Evolutionary conservation across 2,888 invertebrate species (phyloP).

Genomic region (Galerucella pusilla): DNA sequence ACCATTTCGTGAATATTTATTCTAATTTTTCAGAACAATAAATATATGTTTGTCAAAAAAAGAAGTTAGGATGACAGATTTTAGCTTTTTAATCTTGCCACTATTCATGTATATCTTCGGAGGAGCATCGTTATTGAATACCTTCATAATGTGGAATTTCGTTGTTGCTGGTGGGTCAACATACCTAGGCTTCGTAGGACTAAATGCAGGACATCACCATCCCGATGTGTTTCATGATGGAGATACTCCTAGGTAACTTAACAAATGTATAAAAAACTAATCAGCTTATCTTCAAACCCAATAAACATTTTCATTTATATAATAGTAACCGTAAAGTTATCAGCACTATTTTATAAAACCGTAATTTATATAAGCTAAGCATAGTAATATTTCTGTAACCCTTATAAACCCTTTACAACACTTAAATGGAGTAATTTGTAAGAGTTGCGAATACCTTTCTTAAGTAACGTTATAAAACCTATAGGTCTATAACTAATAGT

Average conservation of each 20-base stretch:
- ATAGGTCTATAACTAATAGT: too few relatives aligned
- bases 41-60: constrained; percentile 19
- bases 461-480: too few relatives aligned
- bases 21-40: constrained; percentile 10
- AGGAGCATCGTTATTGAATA: constrained; percentile 47
- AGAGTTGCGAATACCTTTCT: too few relatives aligned
- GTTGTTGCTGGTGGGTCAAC: constrained; percentile 71
- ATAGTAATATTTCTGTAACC: too few relatives aligned
- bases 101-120: constrained; percentile 23
- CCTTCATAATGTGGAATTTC: constrained; percentile 72
- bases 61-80: constrained; percentile 55
- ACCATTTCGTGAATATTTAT: neutral
- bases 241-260: constrained; percentile 72
- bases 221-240: constrained; percentile 85
- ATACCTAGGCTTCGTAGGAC: constrained; percentile 72
- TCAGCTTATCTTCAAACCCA: too few relatives aligned
- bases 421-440: too few relatives aligned
- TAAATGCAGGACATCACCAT: constrained; percentile 84
- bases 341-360: too few relatives aligned
- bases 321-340: too few relatives aligned
- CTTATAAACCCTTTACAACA: too few relatives aligned
- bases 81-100: constrained; percentile 63
- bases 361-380: too few relatives aligned
- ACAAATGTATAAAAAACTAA: neutral
- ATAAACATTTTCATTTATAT: too few relatives aligned